Conservation (phyloP, 2,797 vertebrate genomes). For the Lutjanus campechanus region DNA sequence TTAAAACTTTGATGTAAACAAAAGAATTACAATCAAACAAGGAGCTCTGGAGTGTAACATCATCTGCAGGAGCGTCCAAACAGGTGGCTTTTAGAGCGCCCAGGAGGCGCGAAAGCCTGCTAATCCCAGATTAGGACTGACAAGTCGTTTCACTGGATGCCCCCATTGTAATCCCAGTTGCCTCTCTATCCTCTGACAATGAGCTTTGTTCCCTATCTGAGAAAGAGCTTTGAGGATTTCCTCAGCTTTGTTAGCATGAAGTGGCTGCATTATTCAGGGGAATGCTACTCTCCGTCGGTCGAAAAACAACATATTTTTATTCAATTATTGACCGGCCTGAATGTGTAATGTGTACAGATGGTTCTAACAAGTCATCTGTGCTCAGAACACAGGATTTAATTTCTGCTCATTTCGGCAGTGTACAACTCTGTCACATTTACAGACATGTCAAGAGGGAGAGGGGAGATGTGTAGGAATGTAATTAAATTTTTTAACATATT, state of each 20-base stretch:
- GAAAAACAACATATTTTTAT: slow-evolving; percentile 65
- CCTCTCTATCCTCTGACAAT: slow-evolving; percentile 74
- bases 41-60: slow-evolving; percentile 52
- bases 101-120: slow-evolving; percentile 67
- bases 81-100: slow-evolving; percentile 81
- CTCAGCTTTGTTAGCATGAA: slow-evolving; percentile 64
- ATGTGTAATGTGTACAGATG: slow-evolving; percentile 75
- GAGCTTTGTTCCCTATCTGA: slow-evolving; percentile 74
- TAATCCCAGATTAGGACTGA: slow-evolving; percentile 83
- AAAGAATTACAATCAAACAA: slow-evolving; percentile 45
- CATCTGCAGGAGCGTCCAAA: slow-evolving; percentile 66
- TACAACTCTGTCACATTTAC: neutral
- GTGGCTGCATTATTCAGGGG: slow-evolving; percentile 78
- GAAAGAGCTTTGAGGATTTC: slow-evolving; percentile 60
- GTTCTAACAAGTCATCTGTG: slow-evolving; percentile 34
- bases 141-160: slow-evolving; percentile 75
- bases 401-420: slow-evolving; percentile 15
- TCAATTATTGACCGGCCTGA: slow-evolving; percentile 78
- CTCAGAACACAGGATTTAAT: slow-evolving; percentile 13
- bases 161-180: slow-evolving; percentile 75
- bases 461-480: slow-evolving; percentile 3
- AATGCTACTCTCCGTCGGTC: slow-evolving; percentile 51
- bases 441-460: neutral
- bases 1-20: slow-evolving; percentile 49
- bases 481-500: slow-evolving; percentile 18